Percentiles rank a stretch among this genome's conserved stretches.
phyloP scores from a whole-genome alignment of 2,888 invertebrate genomes.

The Aporophyla lueneburgensis region DNA sequence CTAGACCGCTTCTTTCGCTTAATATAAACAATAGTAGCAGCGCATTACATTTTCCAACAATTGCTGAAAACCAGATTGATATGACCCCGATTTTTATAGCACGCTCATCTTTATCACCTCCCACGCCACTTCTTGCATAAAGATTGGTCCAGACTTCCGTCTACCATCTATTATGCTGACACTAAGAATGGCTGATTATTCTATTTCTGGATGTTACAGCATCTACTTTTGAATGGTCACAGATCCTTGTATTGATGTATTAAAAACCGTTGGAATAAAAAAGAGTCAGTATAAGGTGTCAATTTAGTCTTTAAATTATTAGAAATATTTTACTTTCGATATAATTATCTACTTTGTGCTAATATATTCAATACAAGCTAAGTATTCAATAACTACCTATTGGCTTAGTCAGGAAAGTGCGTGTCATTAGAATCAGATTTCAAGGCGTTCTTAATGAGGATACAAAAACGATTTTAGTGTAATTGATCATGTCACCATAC shows the following conservation, averaged over 20 bases:
- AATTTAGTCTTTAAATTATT: not conserved
- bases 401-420: not conserved
- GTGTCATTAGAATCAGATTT: not conserved
- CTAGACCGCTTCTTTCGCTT: conserved; percentile 1
- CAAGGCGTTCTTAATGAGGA: not conserved
- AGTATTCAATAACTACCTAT: not conserved
- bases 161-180: conserved; percentile 31
- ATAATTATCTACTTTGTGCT: not conserved
- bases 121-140: conserved; percentile 26
- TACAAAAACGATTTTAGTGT: not conserved
- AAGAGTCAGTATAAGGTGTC: not conserved
- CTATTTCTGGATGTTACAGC: conserved; percentile 46
- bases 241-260: not conserved
- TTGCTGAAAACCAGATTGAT: conserved; percentile 25
- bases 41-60: conserved; percentile 3
- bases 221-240: not conserved
- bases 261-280: not conserved
- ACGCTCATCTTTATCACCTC: conserved; percentile 19
- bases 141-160: conserved; percentile 37
- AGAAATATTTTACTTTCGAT: not conserved
- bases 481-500: not conserved
- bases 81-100: conserved; percentile 18
- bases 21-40: not conserved
- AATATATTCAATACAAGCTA: not conserved
- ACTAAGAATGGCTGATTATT: conserved; percentile 38